Evolutionary conservation across 2,888 invertebrate species (phyloP).

Genomic region (Adela reaumurella): DNA sequence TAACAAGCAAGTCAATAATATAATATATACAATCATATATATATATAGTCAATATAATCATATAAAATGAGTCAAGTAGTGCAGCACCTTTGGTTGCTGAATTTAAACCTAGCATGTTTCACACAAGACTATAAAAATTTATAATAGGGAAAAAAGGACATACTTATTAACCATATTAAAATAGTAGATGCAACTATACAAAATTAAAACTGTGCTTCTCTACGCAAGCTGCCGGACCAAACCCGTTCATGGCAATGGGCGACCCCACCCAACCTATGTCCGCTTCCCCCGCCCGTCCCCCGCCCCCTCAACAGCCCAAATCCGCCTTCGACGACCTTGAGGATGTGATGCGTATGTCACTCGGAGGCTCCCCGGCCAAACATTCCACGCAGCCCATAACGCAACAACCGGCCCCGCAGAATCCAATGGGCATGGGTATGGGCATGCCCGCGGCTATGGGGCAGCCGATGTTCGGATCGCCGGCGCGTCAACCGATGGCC

Average conservation of each 20-base stretch:
- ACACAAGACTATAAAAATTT: too few relatives aligned
- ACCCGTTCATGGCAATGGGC: slow-evolving; percentile 65
- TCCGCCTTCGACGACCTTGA: slow-evolving; percentile 67
- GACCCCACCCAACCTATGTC: slow-evolving; percentile 44
- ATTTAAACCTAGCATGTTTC: too few relatives aligned
- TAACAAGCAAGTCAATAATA: too few relatives aligned
- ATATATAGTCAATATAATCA: too few relatives aligned
- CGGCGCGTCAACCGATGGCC: slow-evolving; percentile 40
- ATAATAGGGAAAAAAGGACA: too few relatives aligned
- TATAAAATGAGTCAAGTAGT: too few relatives aligned
- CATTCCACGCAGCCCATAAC: slow-evolving; percentile 13
- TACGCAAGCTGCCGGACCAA: slow-evolving; percentile 51
- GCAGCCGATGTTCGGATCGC: slow-evolving; percentile 31
- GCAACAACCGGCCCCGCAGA: slow-evolving; percentile 14
- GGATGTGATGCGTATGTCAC: slow-evolving; percentile 64
- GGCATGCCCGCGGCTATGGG: slow-evolving; percentile 28
- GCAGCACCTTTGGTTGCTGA: too few relatives aligned
- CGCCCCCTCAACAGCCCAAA: slow-evolving; percentile 50
- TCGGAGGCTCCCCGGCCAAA: slow-evolving; percentile 60
- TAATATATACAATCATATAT: too few relatives aligned
- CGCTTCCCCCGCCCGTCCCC: slow-evolving; percentile 51
- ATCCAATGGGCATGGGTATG: slow-evolving; percentile 30
- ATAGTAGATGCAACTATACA: too few relatives aligned
- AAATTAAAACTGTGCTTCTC: not conserved
- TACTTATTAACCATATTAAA: too few relatives aligned